Conservation (phyloP, 2,113 vertebrate genomes). For the Oreochromis niloticus region DNA sequence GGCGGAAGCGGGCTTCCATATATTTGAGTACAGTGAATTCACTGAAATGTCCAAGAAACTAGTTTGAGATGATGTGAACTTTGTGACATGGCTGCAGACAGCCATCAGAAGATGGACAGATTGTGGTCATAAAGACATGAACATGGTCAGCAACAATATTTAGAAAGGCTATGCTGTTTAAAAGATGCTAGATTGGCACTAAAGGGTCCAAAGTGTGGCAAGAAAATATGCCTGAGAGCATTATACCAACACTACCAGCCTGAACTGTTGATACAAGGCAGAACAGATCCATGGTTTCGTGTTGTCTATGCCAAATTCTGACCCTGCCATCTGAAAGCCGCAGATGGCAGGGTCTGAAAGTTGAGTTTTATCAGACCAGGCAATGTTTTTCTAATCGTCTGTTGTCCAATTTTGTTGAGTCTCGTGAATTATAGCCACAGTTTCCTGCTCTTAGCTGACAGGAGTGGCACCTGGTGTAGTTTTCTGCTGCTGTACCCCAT, state of each 20-base stretch:
- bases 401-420: neutral
- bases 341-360: neutral
- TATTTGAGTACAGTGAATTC: accelerated
- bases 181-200: neutral
- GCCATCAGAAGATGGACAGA: neutral
- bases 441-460: neutral
- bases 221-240: neutral
- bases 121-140: neutral
- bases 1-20: neutral
- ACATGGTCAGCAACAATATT: neutral
- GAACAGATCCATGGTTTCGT: neutral
- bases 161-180: neutral
- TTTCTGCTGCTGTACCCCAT: neutral
- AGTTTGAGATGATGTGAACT: neutral
- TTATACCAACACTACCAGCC: neutral
- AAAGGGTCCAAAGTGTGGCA: neutral
- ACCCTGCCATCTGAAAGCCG: neutral
- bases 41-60: accelerated
- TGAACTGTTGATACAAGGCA: neutral
- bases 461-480: neutral
- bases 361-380: neutral
- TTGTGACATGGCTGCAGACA: neutral
- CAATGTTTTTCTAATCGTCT: neutral
- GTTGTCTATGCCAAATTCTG: neutral
- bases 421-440: neutral